Evolutionary conservation across 2,888 invertebrate species (phyloP), one percentile per base, ranked within the genome.

Genomic region (Digitonthophagus gazella): DNA sequence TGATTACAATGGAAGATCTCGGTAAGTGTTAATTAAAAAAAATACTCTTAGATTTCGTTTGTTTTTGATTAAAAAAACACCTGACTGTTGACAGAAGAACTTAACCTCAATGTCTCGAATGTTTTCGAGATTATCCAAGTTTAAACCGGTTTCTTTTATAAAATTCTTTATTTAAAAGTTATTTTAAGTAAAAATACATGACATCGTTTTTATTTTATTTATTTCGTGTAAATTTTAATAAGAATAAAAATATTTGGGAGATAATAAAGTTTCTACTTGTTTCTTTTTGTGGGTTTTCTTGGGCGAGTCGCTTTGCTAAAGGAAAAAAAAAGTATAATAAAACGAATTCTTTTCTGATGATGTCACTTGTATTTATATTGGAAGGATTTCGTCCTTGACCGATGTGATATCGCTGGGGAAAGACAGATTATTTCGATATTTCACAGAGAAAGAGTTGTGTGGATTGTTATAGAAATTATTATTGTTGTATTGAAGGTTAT

Each of bases 1-100:
- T 18, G 11, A 44, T 64, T 64, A 69, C 19, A 6, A 69, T 69
- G 69, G 69, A 69, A 55, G 69, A 69, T 69, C 64, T 69, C 14
- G 67, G 69, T 69, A 65, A 69, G 69, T 67, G 1, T n/a, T 15
- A 6, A 61, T 61, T 61, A 19, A 18, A n/a, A n/a, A n/a, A n/a
- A n/a, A n/a, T n/a, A n/a, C n/a, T n/a, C n/a, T n/a, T 19, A 4
- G 18, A 61, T 61, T 61, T 11, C 61, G 61, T 19, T 61, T 61
- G 18, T 61, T 18, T 11, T 19, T 19, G 18, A 18, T 8, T 58
- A 61, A n/a, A 18, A n/a, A 16, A 18, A 61, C 61, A 61, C 19
- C 61, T 61, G 61, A 61, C 20, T 64, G 67, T 55, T 64, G 67
- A 69, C 69, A 69, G n/a, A n/a, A n/a, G n/a, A n/a, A n/a, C n/a